Evolutionary conservation across 2,888 invertebrate genomes (phyloP).

Genomic region (Drosophila cognata): DNA sequence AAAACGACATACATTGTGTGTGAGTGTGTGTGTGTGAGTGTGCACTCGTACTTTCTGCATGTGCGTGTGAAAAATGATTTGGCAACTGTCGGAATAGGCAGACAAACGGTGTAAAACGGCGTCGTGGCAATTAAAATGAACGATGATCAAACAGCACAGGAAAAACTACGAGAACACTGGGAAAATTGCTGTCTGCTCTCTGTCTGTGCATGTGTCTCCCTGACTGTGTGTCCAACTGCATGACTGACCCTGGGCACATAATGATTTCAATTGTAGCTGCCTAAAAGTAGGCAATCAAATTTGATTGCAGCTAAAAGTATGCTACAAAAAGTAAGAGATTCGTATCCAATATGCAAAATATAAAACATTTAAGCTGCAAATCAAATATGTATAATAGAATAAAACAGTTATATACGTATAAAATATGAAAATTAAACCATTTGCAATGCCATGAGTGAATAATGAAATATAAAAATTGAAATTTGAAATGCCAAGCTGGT

Average conservation of each 20-base stretch:
- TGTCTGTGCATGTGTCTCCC: not conserved
- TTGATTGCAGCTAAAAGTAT: slow-evolving; percentile 19
- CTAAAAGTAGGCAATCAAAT: slow-evolving; percentile 19
- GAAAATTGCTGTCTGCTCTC: slow-evolving; percentile 24
- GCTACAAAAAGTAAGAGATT: slow-evolving; percentile 1
- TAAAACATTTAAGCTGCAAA: slow-evolving; percentile 6
- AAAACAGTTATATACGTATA: not conserved
- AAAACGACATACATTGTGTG: slow-evolving; percentile 24
- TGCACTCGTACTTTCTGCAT: slow-evolving; percentile 25
- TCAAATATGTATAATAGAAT: not conserved
- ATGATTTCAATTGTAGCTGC: slow-evolving; percentile 11
- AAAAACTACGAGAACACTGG: slow-evolving; percentile 29
- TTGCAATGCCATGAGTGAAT: slow-evolving; percentile 52
- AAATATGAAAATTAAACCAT: slow-evolving; percentile 25
- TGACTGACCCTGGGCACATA: slow-evolving; percentile 30
- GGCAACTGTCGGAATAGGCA: slow-evolving; percentile 40
- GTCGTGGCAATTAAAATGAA: slow-evolving; percentile 39
- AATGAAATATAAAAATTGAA: not conserved
- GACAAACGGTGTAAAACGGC: slow-evolving; percentile 19
- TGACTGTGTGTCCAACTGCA: slow-evolving; percentile 8
- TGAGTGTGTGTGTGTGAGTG: slow-evolving; percentile 38
- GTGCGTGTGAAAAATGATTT: slow-evolving; percentile 58
- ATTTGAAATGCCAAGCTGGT: slow-evolving; percentile 22
- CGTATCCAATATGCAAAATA: not conserved
- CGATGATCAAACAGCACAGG: slow-evolving; percentile 11